These are phyloP conservation scores for Xestia xanthographa DNA, from an alignment of 2,888 invertebrate genomes.

Conservation along the genomic window DNA sequence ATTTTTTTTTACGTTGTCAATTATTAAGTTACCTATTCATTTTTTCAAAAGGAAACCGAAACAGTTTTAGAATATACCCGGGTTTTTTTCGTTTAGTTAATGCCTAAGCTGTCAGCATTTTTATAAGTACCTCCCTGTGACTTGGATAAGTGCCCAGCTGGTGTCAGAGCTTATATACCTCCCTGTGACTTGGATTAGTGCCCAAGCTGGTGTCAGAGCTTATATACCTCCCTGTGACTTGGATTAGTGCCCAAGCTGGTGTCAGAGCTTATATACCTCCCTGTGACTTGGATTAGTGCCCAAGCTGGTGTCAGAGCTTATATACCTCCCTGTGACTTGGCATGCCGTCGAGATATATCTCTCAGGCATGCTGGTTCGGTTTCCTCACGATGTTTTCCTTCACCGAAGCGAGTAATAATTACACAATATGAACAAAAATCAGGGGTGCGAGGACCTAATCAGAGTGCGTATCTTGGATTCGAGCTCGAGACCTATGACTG, in stretches of 20 bases:
- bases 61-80: not conserved
- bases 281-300: not conserved
- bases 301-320: not conserved
- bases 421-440: too few species aligned
- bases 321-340: not conserved
- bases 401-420: not conserved
- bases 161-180: not conserved
- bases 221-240: not conserved
- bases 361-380: not conserved
- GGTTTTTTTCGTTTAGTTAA: not conserved
- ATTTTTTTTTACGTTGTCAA: too few species aligned
- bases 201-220: not conserved
- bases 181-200: too few species aligned
- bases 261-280: not conserved
- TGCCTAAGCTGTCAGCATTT: not conserved
- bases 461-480: too few species aligned
- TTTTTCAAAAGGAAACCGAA: not conserved
- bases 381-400: not conserved
- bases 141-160: too few species aligned
- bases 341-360: not conserved
- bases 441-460: too few species aligned
- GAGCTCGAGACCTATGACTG: too few species aligned
- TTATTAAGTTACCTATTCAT: too few species aligned
- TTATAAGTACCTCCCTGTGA: not conserved
- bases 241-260: too few species aligned